Evolutionary conservation across 1,140 invertebrate species (phyloP).

Genomic region (Drosophila insularis): DNA sequence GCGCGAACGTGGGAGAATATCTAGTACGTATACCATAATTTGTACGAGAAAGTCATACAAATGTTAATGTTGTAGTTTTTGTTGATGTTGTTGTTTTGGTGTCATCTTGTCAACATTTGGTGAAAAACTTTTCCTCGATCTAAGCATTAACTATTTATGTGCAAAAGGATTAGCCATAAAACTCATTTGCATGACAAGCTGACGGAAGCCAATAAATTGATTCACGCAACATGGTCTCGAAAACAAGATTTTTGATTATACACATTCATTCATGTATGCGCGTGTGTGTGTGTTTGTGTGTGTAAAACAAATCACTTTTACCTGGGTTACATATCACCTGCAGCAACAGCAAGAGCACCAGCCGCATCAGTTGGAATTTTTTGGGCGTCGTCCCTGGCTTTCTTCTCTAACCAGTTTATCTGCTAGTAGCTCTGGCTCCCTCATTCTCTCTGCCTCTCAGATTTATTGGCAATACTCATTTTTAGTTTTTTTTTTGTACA

Average conservation of each 20-base stretch:
- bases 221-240: slow-evolving; percentile 61
- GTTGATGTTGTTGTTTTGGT: slow-evolving; percentile 18
- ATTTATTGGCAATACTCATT: slow-evolving; percentile 76
- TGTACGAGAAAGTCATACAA: slow-evolving; percentile 49
- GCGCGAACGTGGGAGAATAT: slow-evolving; percentile 56
- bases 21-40: slow-evolving; percentile 8
- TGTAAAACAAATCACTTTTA: slow-evolving; percentile 60
- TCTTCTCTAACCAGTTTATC: slow-evolving; percentile 72
- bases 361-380: slow-evolving; percentile 5
- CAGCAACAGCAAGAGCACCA: slow-evolving; percentile 41
- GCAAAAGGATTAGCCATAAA: slow-evolving; percentile 45
- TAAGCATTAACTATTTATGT: slow-evolving; percentile 4
- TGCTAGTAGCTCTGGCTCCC: background rate
- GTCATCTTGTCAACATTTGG: slow-evolving; percentile 31
- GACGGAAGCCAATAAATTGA: slow-evolving; percentile 62
- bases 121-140: slow-evolving; percentile 29
- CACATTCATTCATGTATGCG: slow-evolving; percentile 24
- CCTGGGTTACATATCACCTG: slow-evolving; percentile 60
- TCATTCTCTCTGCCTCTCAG: slow-evolving; percentile 41
- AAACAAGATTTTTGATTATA: slow-evolving; percentile 47
- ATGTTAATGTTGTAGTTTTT: background rate
- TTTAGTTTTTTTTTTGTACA: slow-evolving; percentile 54
- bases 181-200: slow-evolving; percentile 72
- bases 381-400: slow-evolving; percentile 68
- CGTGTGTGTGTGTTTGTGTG: slow-evolving; percentile 34